phyloP scores from a whole-genome alignment of 2,797 vertebrate species.

The Tenualosa ilisha region DNA sequence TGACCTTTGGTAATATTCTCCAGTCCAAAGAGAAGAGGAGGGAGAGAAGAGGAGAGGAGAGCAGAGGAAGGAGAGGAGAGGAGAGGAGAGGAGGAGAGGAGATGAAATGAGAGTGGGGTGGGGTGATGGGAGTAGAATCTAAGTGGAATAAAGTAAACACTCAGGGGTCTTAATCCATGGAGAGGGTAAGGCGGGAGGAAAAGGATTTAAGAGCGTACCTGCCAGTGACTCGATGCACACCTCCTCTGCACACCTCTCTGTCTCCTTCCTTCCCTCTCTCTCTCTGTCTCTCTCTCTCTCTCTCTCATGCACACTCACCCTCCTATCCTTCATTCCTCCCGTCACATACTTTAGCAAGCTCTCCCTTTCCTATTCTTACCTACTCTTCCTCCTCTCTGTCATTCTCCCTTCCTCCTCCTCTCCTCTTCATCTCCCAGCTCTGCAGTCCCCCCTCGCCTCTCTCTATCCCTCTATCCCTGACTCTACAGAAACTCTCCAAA shows the following conservation, averaged over 20 bases:
- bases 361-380: not conserved
- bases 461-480: not conserved
- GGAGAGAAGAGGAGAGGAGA: not conserved
- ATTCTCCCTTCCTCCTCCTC: not conserved
- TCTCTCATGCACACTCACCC: not conserved
- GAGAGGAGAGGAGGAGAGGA: not conserved
- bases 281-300: not conserved
- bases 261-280: not conserved
- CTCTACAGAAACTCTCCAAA: not conserved
- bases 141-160: not conserved
- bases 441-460: not conserved
- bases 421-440: not conserved
- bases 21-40: not conserved
- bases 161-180: not conserved
- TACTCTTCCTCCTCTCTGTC: not conserved
- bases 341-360: too few relatives aligned
- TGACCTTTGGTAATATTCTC: slow-evolving; percentile 32
- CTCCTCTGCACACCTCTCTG: not conserved
- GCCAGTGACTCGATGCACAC: not conserved
- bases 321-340: not conserved
- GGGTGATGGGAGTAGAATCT: not conserved
- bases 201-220: not conserved
- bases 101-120: not conserved
- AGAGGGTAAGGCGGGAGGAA: not conserved
- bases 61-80: not conserved